These are phyloP conservation scores for Elephantulus edwardii DNA, from an alignment of 2,113 vertebrate genomes.

Conservation along the genomic window DNA sequence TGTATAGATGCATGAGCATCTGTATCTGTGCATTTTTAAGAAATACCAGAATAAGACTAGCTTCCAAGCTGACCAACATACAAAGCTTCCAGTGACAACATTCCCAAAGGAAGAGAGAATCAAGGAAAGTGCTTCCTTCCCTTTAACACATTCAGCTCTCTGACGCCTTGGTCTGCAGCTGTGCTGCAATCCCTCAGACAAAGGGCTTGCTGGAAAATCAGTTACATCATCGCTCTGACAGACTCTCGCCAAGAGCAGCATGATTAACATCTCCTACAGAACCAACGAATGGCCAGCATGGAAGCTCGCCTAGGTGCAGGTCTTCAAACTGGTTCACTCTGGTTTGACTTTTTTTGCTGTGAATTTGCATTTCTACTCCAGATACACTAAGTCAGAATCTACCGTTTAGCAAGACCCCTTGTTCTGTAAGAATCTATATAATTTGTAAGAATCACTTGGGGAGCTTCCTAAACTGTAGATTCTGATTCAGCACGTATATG, in stretches of 20 bases:
- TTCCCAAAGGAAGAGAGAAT: conserved; percentile 42
- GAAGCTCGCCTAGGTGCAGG: not conserved
- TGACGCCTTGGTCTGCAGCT: conserved; percentile 56
- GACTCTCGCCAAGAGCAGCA: conserved; percentile 42
- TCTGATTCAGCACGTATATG: not conserved
- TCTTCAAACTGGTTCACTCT: not conserved
- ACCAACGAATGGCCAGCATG: conserved; percentile 40
- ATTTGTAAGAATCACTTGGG: no score
- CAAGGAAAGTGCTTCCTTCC: not conserved
- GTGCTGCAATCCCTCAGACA: conserved; percentile 74
- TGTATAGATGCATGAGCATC: not conserved
- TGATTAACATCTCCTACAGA: conserved; percentile 60
- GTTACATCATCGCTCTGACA: conserved; percentile 74
- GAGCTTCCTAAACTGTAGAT: no score
- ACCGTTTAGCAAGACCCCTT: not conserved
- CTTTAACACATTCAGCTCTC: conserved; percentile 62
- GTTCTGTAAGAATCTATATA: no score
- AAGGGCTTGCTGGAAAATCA: conserved; percentile 79
- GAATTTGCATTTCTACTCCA: not conserved
- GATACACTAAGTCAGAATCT: not conserved
- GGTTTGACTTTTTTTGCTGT: not conserved
- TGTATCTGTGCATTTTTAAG: conserved; percentile 19
- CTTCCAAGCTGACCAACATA: not conserved
- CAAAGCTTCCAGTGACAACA: conserved; percentile 50
- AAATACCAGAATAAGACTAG: not conserved